A percentile compares a stretch with the other conserved stretches of the same genome.
phyloP scores from a whole-genome alignment of 1,140 invertebrate species.

The Diachasma alloeum region DNA sequence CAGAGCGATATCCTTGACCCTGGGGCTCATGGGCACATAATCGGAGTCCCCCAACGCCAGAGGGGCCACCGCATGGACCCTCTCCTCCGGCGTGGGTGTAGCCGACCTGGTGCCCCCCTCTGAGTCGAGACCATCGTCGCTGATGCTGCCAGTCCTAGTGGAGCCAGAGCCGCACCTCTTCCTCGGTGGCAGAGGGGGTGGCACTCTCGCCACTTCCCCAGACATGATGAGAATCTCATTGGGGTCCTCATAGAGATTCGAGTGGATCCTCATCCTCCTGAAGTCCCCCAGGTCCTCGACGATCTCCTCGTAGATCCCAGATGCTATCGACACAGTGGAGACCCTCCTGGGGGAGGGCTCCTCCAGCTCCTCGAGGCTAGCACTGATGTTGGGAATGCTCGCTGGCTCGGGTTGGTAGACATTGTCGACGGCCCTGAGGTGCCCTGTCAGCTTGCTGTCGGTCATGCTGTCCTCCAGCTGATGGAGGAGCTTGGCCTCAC shows the following conservation, averaged over 20 bases:
- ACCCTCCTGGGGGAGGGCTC: slow-evolving; percentile 50
- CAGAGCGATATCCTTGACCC: slow-evolving; percentile 45
- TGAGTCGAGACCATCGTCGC: slow-evolving; percentile 50
- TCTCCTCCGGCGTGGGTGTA: slow-evolving; percentile 44
- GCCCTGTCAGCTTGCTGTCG: slow-evolving; percentile 31
- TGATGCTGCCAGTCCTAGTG: slow-evolving; percentile 46
- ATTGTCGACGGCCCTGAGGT: slow-evolving; percentile 44
- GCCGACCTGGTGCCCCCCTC: slow-evolving; percentile 46
- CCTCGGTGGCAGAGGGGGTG: slow-evolving; percentile 60
- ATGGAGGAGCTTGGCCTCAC: slow-evolving; percentile 45
- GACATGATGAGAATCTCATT: slow-evolving; percentile 45
- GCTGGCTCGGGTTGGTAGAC: slow-evolving; percentile 51
- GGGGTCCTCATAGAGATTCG: slow-evolving; percentile 50
- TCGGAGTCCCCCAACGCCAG: slow-evolving; percentile 47
- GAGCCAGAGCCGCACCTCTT: slow-evolving; percentile 45
- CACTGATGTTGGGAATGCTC: slow-evolving; percentile 31
- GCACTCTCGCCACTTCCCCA: slow-evolving; percentile 36
- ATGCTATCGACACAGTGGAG: slow-evolving; percentile 64
- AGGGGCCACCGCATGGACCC: slow-evolving; percentile 25
- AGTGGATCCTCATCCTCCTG: slow-evolving; percentile 31
- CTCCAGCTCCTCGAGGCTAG: slow-evolving; percentile 40
- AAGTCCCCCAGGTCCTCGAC: slow-evolving; percentile 44
- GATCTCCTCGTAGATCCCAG: slow-evolving; percentile 68
- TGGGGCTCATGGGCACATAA: slow-evolving; percentile 60
- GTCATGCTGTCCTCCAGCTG: slow-evolving; percentile 34